Percentiles rank a stretch among this genome's conserved stretches.
phyloP scores from a whole-genome alignment of 1,140 invertebrate species.

The Drosophila trapezifrons region DNA sequence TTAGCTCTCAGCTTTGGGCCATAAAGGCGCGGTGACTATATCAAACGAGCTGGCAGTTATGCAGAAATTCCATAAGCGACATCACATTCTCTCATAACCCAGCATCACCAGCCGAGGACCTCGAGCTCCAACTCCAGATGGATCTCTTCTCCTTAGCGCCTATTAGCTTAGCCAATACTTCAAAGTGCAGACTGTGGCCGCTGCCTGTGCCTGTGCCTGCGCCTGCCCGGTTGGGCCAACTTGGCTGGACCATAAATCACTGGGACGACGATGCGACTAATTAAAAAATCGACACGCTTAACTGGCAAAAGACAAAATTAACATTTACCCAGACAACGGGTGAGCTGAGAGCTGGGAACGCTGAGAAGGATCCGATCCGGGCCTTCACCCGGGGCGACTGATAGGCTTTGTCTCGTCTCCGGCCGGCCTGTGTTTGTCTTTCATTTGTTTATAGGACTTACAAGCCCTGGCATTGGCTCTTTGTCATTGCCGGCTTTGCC shows the following conservation, averaged over 20 bases:
- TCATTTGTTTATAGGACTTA: conserved; percentile 72
- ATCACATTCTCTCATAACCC: conserved; percentile 76
- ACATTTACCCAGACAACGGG: conserved; percentile 62
- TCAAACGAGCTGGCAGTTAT: conserved; percentile 60
- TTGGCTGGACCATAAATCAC: conserved; percentile 73
- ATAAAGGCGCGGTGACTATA: conserved; percentile 55
- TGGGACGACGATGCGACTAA: conserved; percentile 81
- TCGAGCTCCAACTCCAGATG: conserved; percentile 10
- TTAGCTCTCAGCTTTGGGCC: conserved; percentile 28
- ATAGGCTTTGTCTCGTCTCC: conserved; percentile 46
- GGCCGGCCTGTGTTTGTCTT: conserved; percentile 44
- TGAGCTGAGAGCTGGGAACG: conserved; percentile 3
- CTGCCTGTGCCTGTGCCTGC: conserved; percentile 6
- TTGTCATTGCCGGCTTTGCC: conserved; percentile 44
- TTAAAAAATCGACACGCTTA: conserved; percentile 83
- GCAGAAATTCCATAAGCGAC: conserved; percentile 78
- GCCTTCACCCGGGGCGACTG: conserved; percentile 25
- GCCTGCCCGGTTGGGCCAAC: conserved; percentile 22
- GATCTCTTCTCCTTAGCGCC: conserved; percentile 51
- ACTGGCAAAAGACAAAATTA: conserved; percentile 81
- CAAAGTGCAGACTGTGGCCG: conserved; percentile 56
- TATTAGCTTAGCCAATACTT: conserved; percentile 81
- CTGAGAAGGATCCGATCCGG: conserved; percentile 8
- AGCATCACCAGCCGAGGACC: conserved; percentile 13
- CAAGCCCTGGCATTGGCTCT: conserved; percentile 44